Evolutionary conservation across 2,797 vertebrate species (phyloP), one percentile per base, ranked within the genome.

Genomic region (Triplophysa bombifrons): DNA sequence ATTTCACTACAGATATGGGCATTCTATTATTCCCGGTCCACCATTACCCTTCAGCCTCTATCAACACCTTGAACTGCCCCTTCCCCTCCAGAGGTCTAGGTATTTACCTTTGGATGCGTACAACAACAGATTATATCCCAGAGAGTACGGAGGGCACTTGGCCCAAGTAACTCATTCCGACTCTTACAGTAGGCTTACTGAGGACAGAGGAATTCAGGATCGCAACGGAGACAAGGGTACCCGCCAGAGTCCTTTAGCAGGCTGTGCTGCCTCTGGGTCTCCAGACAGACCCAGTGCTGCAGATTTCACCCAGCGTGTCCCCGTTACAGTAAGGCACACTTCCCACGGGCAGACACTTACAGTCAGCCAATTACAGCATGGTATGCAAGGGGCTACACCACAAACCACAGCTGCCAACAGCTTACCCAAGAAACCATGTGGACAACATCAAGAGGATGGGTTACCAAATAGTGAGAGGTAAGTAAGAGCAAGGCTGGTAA

Each of bases 241-340:
- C 41, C 94, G 96, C 76, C 93, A 95, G 88, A 99, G 98, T 82
- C 98, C 98, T 1, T 94, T 95, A 0, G 95, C 94, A 0, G 97
- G 95, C 27, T 97, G 94, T 0, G 96, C 96, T 0, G 96, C 97
- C 25, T 94, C 94, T 0, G 97, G 98, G 27, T 99, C 98, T 16
- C 98, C 98, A 0, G 95, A 96, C 76, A 94, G 96, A 88, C 97
- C 97, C 0, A 94, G 93, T 79, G 94, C 96, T 56, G 94, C 93
- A 68, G 94, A 96, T 80, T 90, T 94, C 87, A 92, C 92, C 0
- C 95, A 95, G 89, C 96, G 88, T 12, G 92, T 94, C 51, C 82
- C 91, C 0, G 79, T 88, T 0, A 91, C 88, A 0, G 84, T 88
- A 75, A 85, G 85, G 2, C 82, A 81, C 78, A 85, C 68, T 14